These are phyloP conservation scores for Cephus sareptanus DNA, from an alignment of 2,888 invertebrate genomes.

Conservation along the genomic window DNA sequence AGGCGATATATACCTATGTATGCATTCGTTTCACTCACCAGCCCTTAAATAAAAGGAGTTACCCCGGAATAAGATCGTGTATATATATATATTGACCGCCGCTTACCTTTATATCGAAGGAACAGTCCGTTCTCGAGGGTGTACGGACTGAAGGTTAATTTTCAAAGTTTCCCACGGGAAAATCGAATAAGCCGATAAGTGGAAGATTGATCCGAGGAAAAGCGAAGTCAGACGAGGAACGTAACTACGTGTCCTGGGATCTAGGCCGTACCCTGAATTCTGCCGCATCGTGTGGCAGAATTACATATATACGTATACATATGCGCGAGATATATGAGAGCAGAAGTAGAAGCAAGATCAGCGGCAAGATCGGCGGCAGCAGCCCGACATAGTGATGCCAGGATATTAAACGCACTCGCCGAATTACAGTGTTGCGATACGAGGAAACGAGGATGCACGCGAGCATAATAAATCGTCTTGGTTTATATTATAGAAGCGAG, in stretches of 20 bases:
- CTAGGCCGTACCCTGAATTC: slow-evolving; percentile 61
- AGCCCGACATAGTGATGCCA: slow-evolving; percentile 4
- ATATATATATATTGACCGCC: too few relatives aligned
- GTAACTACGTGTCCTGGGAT: slow-evolving; percentile 44
- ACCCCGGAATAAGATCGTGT: too few relatives aligned
- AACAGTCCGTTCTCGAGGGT: too few relatives aligned
- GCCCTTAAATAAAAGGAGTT: too few relatives aligned
- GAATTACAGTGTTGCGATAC: slow-evolving; percentile 1
- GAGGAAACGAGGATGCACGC: too few relatives aligned
- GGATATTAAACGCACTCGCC: slow-evolving; percentile 12
- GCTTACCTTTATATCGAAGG: too few relatives aligned
- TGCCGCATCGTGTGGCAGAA: slow-evolving; percentile 17
- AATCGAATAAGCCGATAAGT: background rate
- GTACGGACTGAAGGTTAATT: background rate
- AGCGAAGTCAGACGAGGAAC: background rate
- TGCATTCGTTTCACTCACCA: too few relatives aligned
- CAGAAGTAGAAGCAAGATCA: slow-evolving; percentile 26
- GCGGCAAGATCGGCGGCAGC: slow-evolving; percentile 15
- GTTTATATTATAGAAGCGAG: too few relatives aligned
- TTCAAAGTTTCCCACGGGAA: background rate
- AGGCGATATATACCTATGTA: too few relatives aligned
- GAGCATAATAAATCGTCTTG: too few relatives aligned
- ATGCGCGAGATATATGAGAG: slow-evolving; percentile 22
- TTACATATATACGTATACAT: background rate
- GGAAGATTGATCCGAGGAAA: slow-evolving; percentile 2